Base-by-base conservation (phyloP, 1,140 invertebrate species). In the Chymomyza costata region DNA sequence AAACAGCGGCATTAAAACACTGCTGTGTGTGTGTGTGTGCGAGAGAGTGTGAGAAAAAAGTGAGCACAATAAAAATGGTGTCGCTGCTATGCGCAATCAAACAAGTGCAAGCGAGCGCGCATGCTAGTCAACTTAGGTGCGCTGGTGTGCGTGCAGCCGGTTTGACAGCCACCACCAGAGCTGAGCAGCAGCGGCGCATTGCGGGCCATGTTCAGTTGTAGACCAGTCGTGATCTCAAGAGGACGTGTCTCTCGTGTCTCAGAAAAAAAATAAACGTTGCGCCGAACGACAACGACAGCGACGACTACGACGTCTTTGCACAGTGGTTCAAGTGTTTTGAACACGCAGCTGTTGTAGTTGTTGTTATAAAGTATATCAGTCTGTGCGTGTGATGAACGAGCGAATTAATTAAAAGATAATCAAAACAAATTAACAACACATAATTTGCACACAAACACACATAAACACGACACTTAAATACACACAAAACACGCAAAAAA, bases 221-320 rank as follows among this genome's bases (percentile, higher is more conserved):
- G 64, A 83, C 83, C 74, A 84, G 83, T 83, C 83, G 82, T 84
- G 82, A 76, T 76, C 82, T 84, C 71, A 81, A 80, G 65, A 74
- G 65, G 83, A 85, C 83, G 82, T 84, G 69, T 82, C 50, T 71
- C 60, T 50, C 50, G 63, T 52, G 51, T 60, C 28, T 52, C 17
- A 52, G 40, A 58, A 48, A 34, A 1, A 17, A 15, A 39, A 17
- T 5, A 6, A 5, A 14, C 11, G 14, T 39, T 15, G 1, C 11
- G 37, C 10, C n/a, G n/a, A n/a, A n/a, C n/a, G n/a, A n/a, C n/a
- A n/a, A n/a, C n/a, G n/a, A n/a, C n/a, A n/a, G n/a, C n/a, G n/a
- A n/a, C n/a, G n/a, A n/a, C n/a, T n/a, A n/a, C n/a, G n/a, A 30
- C 60, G 54, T 50, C 45, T 45, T 44, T 44, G 45, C 44, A 39